Conservation (phyloP, 2,797 vertebrate genomes). For the Artibeus lituratus region DNA sequence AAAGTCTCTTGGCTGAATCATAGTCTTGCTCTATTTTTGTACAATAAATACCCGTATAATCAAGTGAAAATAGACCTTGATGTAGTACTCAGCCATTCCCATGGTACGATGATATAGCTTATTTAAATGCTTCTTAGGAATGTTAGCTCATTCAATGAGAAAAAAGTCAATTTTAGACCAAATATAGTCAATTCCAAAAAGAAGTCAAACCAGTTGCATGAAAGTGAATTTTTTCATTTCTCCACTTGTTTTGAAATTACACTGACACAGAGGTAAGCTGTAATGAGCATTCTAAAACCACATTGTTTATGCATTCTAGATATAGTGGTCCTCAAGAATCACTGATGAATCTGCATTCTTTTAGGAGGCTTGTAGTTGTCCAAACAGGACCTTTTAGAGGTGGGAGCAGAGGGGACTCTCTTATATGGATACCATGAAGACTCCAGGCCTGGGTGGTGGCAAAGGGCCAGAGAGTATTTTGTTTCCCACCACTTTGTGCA, state of each 20-base stretch:
- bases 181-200: constrained; percentile 48
- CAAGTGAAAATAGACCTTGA: constrained; percentile 29
- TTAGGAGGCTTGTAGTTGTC: background rate
- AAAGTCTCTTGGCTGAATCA: constrained; percentile 37
- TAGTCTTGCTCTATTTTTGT: constrained; percentile 51
- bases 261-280: background rate
- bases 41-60: constrained; percentile 42
- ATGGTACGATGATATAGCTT: background rate
- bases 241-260: constrained; percentile 25
- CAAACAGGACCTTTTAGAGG: background rate
- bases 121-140: constrained; percentile 48
- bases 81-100: constrained; percentile 19
- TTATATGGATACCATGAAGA: background rate
- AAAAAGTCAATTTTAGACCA: constrained; percentile 47
- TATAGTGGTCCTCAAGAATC: background rate
- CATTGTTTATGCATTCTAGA: background rate
- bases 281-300: background rate
- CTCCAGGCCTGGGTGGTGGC: background rate
- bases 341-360: background rate
- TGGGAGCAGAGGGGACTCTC: background rate
- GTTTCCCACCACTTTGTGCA: background rate
- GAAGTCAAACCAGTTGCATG: constrained; percentile 18
- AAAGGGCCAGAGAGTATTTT: background rate
- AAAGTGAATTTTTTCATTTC: constrained; percentile 32
- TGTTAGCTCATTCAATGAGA: constrained; percentile 16